Evolutionary conservation across 2,797 vertebrate species (phyloP), one percentile per base, ranked within the genome.

Genomic region (Avahi laniger): DNA sequence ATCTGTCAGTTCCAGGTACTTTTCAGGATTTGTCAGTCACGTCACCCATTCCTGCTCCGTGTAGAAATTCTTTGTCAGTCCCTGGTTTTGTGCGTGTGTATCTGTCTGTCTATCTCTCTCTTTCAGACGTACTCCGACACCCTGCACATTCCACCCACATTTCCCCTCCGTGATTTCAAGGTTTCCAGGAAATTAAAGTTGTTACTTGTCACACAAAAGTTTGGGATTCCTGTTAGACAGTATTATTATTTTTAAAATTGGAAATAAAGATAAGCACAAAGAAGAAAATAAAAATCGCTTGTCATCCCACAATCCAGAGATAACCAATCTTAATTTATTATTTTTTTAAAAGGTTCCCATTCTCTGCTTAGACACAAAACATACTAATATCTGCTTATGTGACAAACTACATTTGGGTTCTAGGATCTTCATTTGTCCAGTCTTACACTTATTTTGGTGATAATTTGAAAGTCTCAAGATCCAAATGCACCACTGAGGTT

Each of bases 221-320:
- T 87, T 35, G 41, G 9, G 24, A 78, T 61, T 87, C 20, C 73
- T 76, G 38, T 95, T 72, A 85, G 91, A 54, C 11, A 95, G 24
- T 65, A 28, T 69, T 75, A 57, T 70, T 79, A 17, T 83, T 86
- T 86, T 82, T n/a, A 5, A 88, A 94, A 59, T 30, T 93, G 30
- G 10, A 18, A 79, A 69, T 54, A 87, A 91, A 79, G 57, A 46
- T 87, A 72, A 91, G 35, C 59, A 90, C 41, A 95, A 88, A 67
- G 67, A 89, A 8, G 61, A 87, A 96, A 97, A 92, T 90, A 38
- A 96, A 95, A 76, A 79, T 95, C n/a, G 80, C 22, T 33, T 82
- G 38, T 92, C 50, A 85, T 82, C 28, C 70, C 43, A 75, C 43
- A 92, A 81, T 48, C 2, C 35, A 94, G 35, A 89, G 43, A 93